These are phyloP conservation scores for Esperia sulphurella DNA, from an alignment of 2,888 invertebrate genomes.

Conservation along the genomic window DNA sequence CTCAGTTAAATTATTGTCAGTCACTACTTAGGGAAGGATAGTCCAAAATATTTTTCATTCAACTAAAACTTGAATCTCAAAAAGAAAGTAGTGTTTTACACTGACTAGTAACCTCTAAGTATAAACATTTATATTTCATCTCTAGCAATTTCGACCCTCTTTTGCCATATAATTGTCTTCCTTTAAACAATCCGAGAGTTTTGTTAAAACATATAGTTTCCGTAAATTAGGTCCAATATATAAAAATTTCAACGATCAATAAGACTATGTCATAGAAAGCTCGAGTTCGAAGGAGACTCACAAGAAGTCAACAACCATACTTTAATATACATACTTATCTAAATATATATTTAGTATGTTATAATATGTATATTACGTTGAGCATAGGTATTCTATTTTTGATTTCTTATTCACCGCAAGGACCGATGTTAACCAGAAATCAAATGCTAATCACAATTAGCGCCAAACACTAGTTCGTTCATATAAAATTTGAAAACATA, in stretches of 20 bases:
- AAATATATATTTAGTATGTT: slow-evolving; percentile 16
- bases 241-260: slow-evolving; percentile 27
- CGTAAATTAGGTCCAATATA: not conserved
- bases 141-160: slow-evolving; percentile 1
- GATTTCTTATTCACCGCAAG: not conserved
- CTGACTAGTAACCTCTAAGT: not conserved
- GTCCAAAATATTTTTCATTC: too few species aligned
- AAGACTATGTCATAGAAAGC: slow-evolving; percentile 72
- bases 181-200: not conserved
- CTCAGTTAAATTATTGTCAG: slow-evolving; percentile 13
- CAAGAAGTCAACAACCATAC: slow-evolving; percentile 72
- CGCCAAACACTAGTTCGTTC: not conserved
- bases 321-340: slow-evolving; percentile 32
- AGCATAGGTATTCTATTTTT: slow-evolving; percentile 46
- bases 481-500: slow-evolving; percentile 7
- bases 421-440: not conserved
- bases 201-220: not conserved
- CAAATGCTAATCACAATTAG: not conserved
- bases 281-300: slow-evolving; percentile 70
- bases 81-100: not conserved
- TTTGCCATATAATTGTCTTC: slow-evolving; percentile 9
- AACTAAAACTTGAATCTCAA: not conserved
- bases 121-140: not conserved
- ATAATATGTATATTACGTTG: slow-evolving; percentile 33
- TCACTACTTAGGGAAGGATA: slow-evolving; percentile 32